Evolutionary conservation across 2,113 vertebrate genomes (phyloP), one percentile per base, ranked within the genome.

Genomic region (Thunnus thynnus): DNA sequence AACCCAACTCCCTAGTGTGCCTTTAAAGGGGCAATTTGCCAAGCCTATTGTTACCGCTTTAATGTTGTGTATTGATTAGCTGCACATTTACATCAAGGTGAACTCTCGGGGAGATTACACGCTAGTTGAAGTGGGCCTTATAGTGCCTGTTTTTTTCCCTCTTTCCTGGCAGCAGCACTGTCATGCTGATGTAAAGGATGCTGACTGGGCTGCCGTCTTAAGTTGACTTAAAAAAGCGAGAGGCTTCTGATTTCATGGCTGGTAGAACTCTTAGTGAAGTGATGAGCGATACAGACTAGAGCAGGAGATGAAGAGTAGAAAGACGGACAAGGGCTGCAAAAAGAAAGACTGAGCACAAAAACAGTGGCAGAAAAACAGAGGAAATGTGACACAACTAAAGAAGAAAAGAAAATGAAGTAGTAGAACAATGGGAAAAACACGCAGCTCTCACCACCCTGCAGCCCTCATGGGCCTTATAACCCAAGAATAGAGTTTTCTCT

Each of bases 21-120:
- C 69, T 88, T 84, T 69, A 65, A 78, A 83, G 72, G 64, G 72
- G 63, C 72, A 62, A 61, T 80, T 72, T 18, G 60, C 79, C 60
- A 68, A 27, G 44, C 62, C 83, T 63, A 71, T 84, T 91, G 83
- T 91, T 86, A 14, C 82, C 56, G 57, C 81, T 85, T 64, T 85
- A 88, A 86, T 83, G 78, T 78, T 65, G 73, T 52, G 30, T 91
- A 94, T 94, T 90, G 91, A 94, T 93, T 92, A 83, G 81, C 57
- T 77, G 82, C 82, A 83, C 83, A 86, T 91, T 94, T 91, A 84
- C 83, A 91, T 94, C 86, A 91, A 93, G 87, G 89, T 90, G 91
- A 93, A 88, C 78, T 81, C 80, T 65, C 17, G 20, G 70, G 73
- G 17, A 69, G 63, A 73, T 72, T 70, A 66, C 54, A 69, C 48